phyloP scores from a whole-genome alignment of 1,140 invertebrate species.

The Hypothenemus hampei region DNA sequence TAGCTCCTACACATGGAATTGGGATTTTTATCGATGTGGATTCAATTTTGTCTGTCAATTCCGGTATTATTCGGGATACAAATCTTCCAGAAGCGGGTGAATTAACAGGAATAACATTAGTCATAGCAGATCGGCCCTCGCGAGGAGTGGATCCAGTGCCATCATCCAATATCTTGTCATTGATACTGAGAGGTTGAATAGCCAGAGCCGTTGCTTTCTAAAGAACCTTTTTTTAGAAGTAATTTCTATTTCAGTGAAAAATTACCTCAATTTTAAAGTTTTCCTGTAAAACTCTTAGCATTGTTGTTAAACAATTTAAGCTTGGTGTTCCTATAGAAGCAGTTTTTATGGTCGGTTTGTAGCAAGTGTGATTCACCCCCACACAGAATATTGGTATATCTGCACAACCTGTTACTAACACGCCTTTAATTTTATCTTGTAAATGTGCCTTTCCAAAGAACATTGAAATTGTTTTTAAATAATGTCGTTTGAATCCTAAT shows the following conservation, averaged over 20 bases:
- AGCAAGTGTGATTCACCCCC: constrained; percentile 25
- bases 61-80: constrained; percentile 95
- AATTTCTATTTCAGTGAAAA: neutral
- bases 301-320: constrained; percentile 20
- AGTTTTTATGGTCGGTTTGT: constrained; percentile 19
- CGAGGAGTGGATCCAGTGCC: constrained; percentile 92
- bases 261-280: constrained; percentile 25
- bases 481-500: neutral
- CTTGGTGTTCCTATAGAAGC: constrained; percentile 13
- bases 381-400: constrained; percentile 23
- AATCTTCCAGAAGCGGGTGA: constrained; percentile 96
- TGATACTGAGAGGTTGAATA: constrained; percentile 16
- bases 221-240: neutral
- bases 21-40: constrained; percentile 88
- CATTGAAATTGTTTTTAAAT: neutral
- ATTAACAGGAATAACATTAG: constrained; percentile 93
- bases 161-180: constrained; percentile 51
- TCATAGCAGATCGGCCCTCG: constrained; percentile 90
- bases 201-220: constrained; percentile 23
- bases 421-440: constrained; percentile 18
- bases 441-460: constrained; percentile 20
- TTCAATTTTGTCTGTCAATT: constrained; percentile 86
- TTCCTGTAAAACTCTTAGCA: constrained; percentile 24
- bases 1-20: constrained; percentile 90
- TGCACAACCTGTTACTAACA: constrained; percentile 19